Conservation (phyloP, 30 jellyfish, hydroid and myxozoan genomes). For the Turritopsis dohrnii region DNA sequence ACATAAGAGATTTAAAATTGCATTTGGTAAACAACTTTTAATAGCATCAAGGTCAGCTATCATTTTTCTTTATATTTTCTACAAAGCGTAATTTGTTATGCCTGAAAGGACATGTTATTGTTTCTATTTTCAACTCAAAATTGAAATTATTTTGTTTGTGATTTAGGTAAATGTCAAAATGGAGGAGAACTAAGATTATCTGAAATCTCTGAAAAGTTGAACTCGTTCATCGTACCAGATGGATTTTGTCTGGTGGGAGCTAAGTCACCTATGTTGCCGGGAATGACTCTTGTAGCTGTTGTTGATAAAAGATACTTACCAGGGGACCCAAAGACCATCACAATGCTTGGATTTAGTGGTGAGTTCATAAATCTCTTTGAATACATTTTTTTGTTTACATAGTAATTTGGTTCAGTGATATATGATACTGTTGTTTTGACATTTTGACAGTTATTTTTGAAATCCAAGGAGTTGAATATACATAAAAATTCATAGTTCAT, state of each 20-base stretch:
- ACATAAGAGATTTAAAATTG: no score
- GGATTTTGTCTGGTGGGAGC: slow-evolving; percentile 86
- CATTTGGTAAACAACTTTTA: no score
- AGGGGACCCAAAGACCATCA: slow-evolving; percentile 59
- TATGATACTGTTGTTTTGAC: background rate
- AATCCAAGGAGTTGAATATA: background rate
- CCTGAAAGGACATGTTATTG: background rate
- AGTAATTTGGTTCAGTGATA: background rate
- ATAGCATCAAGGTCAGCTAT: no score
- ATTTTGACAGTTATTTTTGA: background rate
- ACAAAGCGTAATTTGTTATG: background rate
- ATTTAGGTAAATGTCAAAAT: slow-evolving; percentile 76
- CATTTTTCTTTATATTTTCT: background rate
- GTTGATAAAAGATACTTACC: slow-evolving; percentile 78
- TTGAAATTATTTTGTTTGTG: no score
- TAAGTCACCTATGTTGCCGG: slow-evolving; percentile 73
- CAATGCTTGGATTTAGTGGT: slow-evolving; percentile 85
- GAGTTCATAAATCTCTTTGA: background rate
- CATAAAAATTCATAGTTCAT: no score
- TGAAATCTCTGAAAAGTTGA: slow-evolving; percentile 44
- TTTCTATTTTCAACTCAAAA: background rate
- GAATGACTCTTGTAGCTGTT: slow-evolving; percentile 79
- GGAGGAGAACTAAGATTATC: slow-evolving; percentile 80
- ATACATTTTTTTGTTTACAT: background rate
- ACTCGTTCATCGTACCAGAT: slow-evolving; percentile 46